Evolutionary conservation across 2,113 vertebrate genomes (phyloP), one percentile per base, ranked within the genome.

Genomic region (Xyrauchen texanus): DNA sequence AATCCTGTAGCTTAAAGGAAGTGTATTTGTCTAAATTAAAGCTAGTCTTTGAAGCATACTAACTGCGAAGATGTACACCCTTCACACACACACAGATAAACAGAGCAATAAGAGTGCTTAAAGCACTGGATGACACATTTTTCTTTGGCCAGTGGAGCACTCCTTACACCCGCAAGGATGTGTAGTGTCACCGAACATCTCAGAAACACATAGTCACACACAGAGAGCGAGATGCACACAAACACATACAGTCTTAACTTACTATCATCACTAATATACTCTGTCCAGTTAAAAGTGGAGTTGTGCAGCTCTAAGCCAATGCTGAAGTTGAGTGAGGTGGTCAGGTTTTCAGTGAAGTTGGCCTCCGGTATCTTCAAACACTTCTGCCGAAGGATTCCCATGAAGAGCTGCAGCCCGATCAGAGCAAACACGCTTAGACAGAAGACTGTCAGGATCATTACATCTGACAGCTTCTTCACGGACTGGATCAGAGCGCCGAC

Each of bases 391-490:
- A 99, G 89, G 85, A 95, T 95, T 66, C 97, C 97, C 98, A 99
- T 99, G 82, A 99, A 99, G 9, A 99, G 91, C 87, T 99, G 98
- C 74, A 99, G 89, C 3, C 98, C 98, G 60, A 98, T 97, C 46
- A 99, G 89, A 4, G 98, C 97, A 89, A 99, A 99, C 51, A 99
- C 96, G 16, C 97, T 99, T 86, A 99, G 93, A 49, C 97, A 99
- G 92, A 99, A 99, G 0, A 99, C 95, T 0, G 98, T 99, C 87
- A 99, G 91, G 83, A 99, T 99, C 98, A 99, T 99, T 57, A 99
- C 98, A 0, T 99, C 97, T 0, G 96, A 98, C 57, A 99, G 94
- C 85, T 98, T 99, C 90, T 99, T 99, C 67, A 99, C 97, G 0
- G 97, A 98, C 91, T 99, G 97, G 90, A 98, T 98, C 70, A 99